These are phyloP conservation scores for Smittia sp. DNA, from an alignment of 2,888 invertebrate genomes.

Conservation along the genomic window DNA sequence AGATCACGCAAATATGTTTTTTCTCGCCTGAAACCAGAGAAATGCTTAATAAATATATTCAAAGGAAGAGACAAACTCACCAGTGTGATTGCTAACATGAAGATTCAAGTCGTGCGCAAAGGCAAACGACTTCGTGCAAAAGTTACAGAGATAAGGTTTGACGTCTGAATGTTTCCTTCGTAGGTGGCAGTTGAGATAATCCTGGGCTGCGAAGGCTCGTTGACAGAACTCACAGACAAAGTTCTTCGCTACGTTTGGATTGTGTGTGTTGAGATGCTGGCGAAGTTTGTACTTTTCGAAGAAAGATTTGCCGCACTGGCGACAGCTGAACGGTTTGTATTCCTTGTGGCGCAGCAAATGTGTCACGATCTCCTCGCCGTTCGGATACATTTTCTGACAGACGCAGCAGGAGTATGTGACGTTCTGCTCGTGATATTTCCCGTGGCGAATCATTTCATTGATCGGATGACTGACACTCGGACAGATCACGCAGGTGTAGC, in stretches of 20 bases:
- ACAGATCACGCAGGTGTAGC: neutral
- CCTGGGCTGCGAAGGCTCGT: conserved; percentile 10
- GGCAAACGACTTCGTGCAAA: conserved; percentile 13
- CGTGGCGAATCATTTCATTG: conserved; percentile 20
- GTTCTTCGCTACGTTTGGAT: neutral
- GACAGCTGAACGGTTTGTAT: conserved; percentile 24
- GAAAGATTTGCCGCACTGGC: neutral
- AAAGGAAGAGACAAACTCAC: neutral
- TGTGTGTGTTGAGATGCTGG: conserved; percentile 14
- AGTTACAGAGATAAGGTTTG: conserved; percentile 18
- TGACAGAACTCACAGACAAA: conserved; percentile 20
- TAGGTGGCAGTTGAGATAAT: conserved; percentile 34
- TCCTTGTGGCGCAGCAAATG: conserved; percentile 31
- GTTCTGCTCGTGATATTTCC: conserved; percentile 34
- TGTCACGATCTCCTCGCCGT: conserved; percentile 24
- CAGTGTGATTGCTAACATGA: conserved; percentile 10
- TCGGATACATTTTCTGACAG: conserved; percentile 22
- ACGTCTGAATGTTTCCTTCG: conserved; percentile 13
- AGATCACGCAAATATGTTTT: conserved; percentile 24
- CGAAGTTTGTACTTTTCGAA: conserved; percentile 32
- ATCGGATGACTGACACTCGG: neutral
- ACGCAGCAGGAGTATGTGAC: conserved; percentile 18
- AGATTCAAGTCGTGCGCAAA: conserved; percentile 35
- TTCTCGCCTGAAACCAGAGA: conserved; percentile 24
- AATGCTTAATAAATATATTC: neutral